Base-by-base conservation (phyloP, 2,113 vertebrate genomes). In the Delphinus delphis region DNA sequence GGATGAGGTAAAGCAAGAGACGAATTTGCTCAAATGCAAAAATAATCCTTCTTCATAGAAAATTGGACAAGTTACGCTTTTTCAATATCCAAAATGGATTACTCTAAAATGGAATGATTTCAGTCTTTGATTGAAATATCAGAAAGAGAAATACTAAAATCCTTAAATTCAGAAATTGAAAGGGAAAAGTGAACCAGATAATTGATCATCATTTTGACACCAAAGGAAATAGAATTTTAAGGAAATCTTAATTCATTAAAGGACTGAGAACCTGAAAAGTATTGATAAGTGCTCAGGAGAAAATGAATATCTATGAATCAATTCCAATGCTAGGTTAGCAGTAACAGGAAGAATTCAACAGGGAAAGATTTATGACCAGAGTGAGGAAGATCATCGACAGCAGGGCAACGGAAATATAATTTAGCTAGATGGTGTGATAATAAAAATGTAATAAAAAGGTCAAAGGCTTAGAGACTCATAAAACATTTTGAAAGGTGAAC, bases 401-500 rank as follows among this genome's bases (percentile, higher is more conserved):
- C 50, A 74, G 68, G 36, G 17, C 92, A 95, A 97, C 91, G 76
- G 90, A 92, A 96, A 92, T 93, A 81, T 95, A 96, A 96, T 88
- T 96, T 63, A 96, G 70, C 12, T 96, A 93, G 83, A 92, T 97
- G 87, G 50, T 44, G 0, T 84, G 93, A 92, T 96, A 96, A 94
- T 92, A 96, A 91, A 94, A 91, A 92, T 36, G 65, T 89, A 94
- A 95, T 95, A 92, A 92, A 93, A 96, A 83, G 55, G 82, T 96
- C 82, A 97, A 90, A 97, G 90, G 28, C 41, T 73, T 68, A 92
- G 38, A 93, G 44, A 31, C 28, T 97, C 92, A 96, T 93, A 95
- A 97, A 97, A 92, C 60, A 97, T 68, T 83, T 87, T 97, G 53
- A 97, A 88, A 95, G 83, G 44, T 88, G 63, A 95, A 18, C 28